Conservation (phyloP, 2,888 invertebrate species). For the Amiota mariae region DNA sequence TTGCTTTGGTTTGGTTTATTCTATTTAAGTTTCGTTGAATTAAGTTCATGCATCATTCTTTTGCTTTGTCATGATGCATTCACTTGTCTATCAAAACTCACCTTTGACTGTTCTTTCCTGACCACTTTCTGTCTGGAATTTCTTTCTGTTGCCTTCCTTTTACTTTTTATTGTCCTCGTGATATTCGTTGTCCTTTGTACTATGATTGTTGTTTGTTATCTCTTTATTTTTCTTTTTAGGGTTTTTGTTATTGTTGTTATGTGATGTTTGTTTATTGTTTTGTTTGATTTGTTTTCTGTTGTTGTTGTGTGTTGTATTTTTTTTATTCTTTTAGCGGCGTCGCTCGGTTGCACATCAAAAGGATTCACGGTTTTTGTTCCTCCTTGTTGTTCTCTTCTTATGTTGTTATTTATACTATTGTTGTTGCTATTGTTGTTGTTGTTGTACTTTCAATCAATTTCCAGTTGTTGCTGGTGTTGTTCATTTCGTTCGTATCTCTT, state of each 20-base stretch:
- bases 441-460: slow-evolving; percentile 62
- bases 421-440: too few species aligned
- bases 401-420: slow-evolving; percentile 29
- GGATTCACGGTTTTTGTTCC: slow-evolving; percentile 23
- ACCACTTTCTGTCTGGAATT: not conserved
- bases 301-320: slow-evolving; percentile 44
- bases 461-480: slow-evolving; percentile 36
- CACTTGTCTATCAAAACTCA: slow-evolving; percentile 20
- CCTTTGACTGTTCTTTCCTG: slow-evolving; percentile 8
- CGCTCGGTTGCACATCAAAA: slow-evolving; percentile 54
- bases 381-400: slow-evolving; percentile 16
- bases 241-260: not conserved
- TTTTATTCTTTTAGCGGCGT: slow-evolving; percentile 17
- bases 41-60: too few species aligned
- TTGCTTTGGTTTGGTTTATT: too few species aligned
- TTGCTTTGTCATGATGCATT: not conserved
- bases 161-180: too few species aligned
- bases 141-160: not conserved
- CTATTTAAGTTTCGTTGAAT: too few species aligned
- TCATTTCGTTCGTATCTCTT: not conserved
- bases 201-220: slow-evolving; percentile 15
- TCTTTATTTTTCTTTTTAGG: not conserved
- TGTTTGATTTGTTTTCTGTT: slow-evolving; percentile 17
- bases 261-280: slow-evolving; percentile 17
- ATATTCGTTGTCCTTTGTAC: not conserved